Percentiles rank a stretch among this genome's conserved stretches.
Evolutionary conservation across 64 coral and sea anemone species (phyloP).

Genomic region (Porites australiensis): DNA sequence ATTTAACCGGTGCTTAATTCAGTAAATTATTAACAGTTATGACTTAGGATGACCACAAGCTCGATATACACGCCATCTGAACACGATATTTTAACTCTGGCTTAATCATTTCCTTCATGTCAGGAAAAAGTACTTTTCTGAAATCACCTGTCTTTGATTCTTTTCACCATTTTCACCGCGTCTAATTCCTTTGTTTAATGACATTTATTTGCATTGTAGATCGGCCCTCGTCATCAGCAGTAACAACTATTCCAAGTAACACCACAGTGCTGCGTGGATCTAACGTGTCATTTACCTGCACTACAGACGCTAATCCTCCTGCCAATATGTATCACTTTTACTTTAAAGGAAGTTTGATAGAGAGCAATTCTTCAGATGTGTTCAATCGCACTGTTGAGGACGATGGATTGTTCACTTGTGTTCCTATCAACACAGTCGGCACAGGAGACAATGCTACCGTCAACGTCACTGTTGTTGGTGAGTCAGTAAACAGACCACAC

Average conservation of each 20-base stretch:
- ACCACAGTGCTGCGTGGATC: background rate
- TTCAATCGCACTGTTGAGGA: background rate
- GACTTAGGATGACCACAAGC: no score
- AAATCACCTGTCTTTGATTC: no score
- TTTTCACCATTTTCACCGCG: no score
- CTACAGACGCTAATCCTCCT: background rate
- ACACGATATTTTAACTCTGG: no score
- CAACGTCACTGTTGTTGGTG: background rate
- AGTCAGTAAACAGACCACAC: background rate
- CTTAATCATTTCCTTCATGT: no score
- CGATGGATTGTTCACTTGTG: slow-evolving; percentile 10
- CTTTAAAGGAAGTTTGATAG: background rate
- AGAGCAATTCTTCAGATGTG: background rate
- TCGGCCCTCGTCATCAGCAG: background rate
- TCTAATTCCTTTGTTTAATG: no score
- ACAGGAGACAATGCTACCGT: background rate
- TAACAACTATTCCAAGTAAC: background rate
- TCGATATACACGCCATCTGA: no score
- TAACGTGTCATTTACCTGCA: background rate
- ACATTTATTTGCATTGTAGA: no score
- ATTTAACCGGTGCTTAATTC: no score
- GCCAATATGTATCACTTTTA: background rate
- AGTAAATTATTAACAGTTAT: no score
- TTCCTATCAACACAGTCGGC: background rate
- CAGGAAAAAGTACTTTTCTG: no score